Evolutionary conservation across 1,140 invertebrate genomes (phyloP).

Genomic region (Colletes gigas): DNA sequence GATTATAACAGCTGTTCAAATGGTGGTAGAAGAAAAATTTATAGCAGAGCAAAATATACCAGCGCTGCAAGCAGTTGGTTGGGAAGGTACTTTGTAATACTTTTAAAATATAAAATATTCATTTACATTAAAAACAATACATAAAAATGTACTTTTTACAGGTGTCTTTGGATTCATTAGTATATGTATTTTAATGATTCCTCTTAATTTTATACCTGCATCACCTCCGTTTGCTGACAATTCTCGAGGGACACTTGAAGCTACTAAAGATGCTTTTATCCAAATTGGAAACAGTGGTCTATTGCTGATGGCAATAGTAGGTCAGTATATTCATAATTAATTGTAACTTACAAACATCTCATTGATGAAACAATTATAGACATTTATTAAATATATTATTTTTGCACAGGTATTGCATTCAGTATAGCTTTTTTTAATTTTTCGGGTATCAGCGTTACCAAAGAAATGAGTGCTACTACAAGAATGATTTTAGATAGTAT

Average conservation of each 20-base stretch:
- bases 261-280: constrained; percentile 90
- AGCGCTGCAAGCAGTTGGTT: constrained; percentile 92
- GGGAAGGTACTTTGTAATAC: constrained; percentile 86
- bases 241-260: constrained; percentile 91
- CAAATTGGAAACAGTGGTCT: constrained; percentile 88
- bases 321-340: constrained; percentile 77
- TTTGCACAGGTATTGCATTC: constrained; percentile 87
- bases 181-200: constrained; percentile 88
- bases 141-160: constrained; percentile 64
- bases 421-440: constrained; percentile 99
- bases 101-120: neutral
- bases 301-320: constrained; percentile 85
- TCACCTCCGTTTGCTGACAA: constrained; percentile 89
- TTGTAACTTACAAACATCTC: neutral
- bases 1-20: constrained; percentile 94
- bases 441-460: constrained; percentile 96
- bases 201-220: constrained; percentile 92
- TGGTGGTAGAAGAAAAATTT: constrained; percentile 97
- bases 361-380: neutral
- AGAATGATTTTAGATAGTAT: constrained; percentile 96
- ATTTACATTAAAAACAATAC: neutral
- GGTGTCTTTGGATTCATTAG: constrained; percentile 92
- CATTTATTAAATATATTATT: constrained; percentile 17
- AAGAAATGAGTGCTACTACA: constrained; percentile 95
- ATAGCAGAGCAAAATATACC: constrained; percentile 91